Conservation (phyloP, 2,797 vertebrate genomes). For the Schizopygopsis malacanthus region DNA sequence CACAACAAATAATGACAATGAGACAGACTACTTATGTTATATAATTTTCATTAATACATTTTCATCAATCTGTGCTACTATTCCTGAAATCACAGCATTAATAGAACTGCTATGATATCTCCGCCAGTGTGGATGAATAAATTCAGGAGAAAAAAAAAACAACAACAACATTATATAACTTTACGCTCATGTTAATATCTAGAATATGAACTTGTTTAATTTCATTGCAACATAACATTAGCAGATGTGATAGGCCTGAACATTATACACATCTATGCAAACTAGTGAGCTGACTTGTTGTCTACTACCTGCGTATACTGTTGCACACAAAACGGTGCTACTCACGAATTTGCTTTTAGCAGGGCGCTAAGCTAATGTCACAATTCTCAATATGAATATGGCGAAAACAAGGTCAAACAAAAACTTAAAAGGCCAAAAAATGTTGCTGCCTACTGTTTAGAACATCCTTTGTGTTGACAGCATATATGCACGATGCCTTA, state of each 20-base stretch:
- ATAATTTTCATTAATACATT: not conserved
- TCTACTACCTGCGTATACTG: not conserved
- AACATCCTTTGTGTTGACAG: not conserved
- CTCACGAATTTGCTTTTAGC: not conserved
- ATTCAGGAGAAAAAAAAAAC: not conserved
- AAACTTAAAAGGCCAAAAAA: not conserved
- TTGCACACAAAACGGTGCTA: not conserved
- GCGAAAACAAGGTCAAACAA: not conserved
- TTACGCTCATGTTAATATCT: not conserved
- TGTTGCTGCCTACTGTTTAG: not conserved
- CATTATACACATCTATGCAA: slow-evolving; percentile 9
- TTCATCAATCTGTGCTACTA: not conserved
- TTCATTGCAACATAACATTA: slow-evolving; percentile 6
- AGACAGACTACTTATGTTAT: not conserved
- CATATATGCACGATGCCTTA: not conserved
- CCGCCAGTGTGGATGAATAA: not conserved
- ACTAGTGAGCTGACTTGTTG: not conserved
- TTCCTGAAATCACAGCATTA: not conserved
- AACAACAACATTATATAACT: not conserved
- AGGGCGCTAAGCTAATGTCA: not conserved
- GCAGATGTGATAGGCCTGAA: not conserved
- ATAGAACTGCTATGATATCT: not conserved
- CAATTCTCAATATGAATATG: no score
- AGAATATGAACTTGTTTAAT: not conserved
- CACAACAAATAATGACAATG: not conserved